phyloP scores from a whole-genome alignment of 2,113 vertebrate genomes.

The Perca flavescens region DNA sequence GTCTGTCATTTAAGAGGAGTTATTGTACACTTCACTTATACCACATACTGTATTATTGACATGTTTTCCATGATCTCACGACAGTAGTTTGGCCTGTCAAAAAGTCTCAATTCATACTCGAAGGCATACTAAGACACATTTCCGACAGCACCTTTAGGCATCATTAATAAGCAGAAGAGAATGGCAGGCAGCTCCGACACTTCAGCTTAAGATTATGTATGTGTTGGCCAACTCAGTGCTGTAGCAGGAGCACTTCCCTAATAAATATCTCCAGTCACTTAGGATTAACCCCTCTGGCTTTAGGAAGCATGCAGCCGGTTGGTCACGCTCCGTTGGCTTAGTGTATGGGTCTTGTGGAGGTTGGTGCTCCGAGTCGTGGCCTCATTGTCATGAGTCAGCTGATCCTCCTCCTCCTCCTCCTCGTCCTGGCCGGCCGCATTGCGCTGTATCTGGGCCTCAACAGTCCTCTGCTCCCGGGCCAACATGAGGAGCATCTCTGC shows the following conservation, averaged over 20 bases:
- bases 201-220: slow-evolving; percentile 20
- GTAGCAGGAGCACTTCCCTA: background rate
- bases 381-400: background rate
- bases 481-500: slow-evolving; percentile 65
- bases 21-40: background rate
- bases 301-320: slow-evolving; percentile 87
- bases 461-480: slow-evolving; percentile 8
- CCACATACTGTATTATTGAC: background rate
- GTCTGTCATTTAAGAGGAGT: too few species aligned
- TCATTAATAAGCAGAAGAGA: slow-evolving; percentile 14
- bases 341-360: slow-evolving; percentile 8
- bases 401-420: slow-evolving; percentile 8
- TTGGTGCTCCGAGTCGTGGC: background rate
- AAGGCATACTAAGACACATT: background rate
- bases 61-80: too few species aligned
- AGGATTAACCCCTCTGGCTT: background rate
- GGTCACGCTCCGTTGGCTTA: slow-evolving; percentile 68
- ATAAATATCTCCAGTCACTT: slow-evolving; percentile 34
- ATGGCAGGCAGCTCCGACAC: background rate
- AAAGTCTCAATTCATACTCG: background rate
- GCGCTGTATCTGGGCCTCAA: slow-evolving; percentile 2
- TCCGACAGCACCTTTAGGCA: background rate
- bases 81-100: too few species aligned
- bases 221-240: slow-evolving; percentile 6
- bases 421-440: background rate